A percentile compares a stretch with the other conserved stretches of the same genome.
Conservation (phyloP, 92 coral and sea anemone genomes). For the Paragorgia papillata region DNA sequence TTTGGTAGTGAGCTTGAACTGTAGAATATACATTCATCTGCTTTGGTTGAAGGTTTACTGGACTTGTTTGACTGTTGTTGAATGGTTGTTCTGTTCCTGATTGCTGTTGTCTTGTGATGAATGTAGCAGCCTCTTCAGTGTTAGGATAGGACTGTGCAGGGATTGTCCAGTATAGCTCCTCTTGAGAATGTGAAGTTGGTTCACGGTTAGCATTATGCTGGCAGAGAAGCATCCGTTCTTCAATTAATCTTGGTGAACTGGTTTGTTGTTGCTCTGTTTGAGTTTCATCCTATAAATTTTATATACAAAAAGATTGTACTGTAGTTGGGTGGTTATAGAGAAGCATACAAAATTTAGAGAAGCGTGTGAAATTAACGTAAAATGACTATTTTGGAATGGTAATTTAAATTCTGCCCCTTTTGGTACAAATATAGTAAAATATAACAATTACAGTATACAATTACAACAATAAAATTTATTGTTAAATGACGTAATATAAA, state of each 20-base stretch:
- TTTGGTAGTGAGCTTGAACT: slow-evolving; percentile 10
- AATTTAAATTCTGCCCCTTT: too few species aligned
- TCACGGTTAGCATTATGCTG: slow-evolving; percentile 15
- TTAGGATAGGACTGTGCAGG: slow-evolving; percentile 15
- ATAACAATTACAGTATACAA: too few species aligned
- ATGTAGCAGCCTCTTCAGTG: slow-evolving; percentile 15
- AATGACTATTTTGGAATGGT: too few species aligned
- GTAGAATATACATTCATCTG: not conserved
- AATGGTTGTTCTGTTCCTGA: not conserved
- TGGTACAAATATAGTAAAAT: too few species aligned
- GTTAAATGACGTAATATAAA: not conserved
- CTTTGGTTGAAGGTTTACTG: slow-evolving; percentile 13
- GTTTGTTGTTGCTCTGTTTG: not conserved
- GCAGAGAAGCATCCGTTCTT: slow-evolving; percentile 29
- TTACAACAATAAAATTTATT: too few species aligned
- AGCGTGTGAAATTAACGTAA: too few species aligned
- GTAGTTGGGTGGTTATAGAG: not conserved
- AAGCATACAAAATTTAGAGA: too few species aligned
- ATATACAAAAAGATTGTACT: not conserved
- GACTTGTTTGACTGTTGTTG: not conserved
- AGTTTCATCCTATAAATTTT: slow-evolving; percentile 3
- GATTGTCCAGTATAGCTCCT: slow-evolving; percentile 10
- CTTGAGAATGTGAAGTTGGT: slow-evolving; percentile 30
- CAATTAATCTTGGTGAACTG: not conserved
- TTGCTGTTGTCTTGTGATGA: not conserved